Conservation (phyloP, 2,797 vertebrate species). For the Bradypodion pumilum region DNA sequence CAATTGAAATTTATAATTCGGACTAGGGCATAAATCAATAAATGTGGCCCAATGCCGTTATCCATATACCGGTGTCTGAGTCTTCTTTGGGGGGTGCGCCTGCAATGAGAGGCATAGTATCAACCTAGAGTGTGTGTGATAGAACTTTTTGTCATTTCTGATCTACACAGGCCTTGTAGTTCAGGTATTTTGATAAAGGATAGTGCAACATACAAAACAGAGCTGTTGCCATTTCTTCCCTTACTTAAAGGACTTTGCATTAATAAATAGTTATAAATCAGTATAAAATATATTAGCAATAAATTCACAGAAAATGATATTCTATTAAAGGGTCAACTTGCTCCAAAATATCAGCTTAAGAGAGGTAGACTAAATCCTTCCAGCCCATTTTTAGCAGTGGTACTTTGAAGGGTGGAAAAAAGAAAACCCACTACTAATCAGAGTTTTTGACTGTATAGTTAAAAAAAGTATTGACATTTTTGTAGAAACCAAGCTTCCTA, state of each 20-base stretch:
- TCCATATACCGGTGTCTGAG: no score
- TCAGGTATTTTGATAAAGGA: not conserved
- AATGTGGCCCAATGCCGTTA: no score
- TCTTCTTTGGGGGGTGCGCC: no score
- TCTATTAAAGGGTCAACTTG: not conserved
- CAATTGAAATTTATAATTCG: no score
- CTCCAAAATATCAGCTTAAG: not conserved
- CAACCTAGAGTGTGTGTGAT: not conserved
- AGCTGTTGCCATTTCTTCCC: not conserved
- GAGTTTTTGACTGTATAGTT: not conserved
- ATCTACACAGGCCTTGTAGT: not conserved
- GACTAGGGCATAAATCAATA: no score
- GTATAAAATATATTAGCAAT: constrained; percentile 8
- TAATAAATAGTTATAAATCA: not conserved
- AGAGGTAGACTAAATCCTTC: not conserved
- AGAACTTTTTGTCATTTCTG: not conserved
- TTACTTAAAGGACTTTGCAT: not conserved
- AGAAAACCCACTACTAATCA: not conserved
- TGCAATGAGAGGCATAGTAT: not conserved
- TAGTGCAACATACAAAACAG: constrained; percentile 9
- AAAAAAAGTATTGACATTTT: not conserved
- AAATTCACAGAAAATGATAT: constrained; percentile 4
- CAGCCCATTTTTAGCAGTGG: not conserved
- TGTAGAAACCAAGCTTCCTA: not conserved
- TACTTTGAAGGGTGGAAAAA: not conserved